phyloP scores from a whole-genome alignment of 2,888 invertebrate species.

The Synanthedon andrenaeformis region DNA sequence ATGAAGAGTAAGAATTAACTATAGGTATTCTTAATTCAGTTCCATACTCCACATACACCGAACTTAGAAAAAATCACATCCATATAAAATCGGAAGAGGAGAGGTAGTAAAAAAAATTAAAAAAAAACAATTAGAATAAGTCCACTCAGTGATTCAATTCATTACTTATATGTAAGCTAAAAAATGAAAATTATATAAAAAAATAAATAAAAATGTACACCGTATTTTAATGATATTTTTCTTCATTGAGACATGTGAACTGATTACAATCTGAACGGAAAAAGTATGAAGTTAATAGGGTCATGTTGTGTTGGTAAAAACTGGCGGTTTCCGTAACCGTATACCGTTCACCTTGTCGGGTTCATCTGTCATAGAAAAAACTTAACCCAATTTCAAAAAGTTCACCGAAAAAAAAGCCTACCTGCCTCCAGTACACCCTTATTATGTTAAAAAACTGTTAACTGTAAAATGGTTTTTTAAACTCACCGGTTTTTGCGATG shows the following conservation, averaged over 20 bases:
- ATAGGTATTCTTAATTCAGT: no score
- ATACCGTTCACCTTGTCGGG: constrained; percentile 59
- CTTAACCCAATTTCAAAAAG: constrained; percentile 61
- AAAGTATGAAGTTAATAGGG: constrained; percentile 53
- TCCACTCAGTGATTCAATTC: no score
- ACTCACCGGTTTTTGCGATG: constrained; percentile 31
- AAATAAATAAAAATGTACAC: neutral
- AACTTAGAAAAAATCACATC: no score
- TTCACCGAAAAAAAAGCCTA: constrained; percentile 40
- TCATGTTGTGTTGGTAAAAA: constrained; percentile 43
- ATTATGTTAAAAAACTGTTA: constrained; percentile 26
- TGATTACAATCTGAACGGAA: constrained; percentile 29
- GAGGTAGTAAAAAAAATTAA: no score
- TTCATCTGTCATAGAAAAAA: constrained; percentile 49
- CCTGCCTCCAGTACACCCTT: constrained; percentile 53
- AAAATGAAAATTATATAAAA: no score
- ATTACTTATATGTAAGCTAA: no score
- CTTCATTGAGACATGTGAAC: constrained; percentile 33
- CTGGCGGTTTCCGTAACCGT: constrained; percentile 61
- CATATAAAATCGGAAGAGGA: no score
- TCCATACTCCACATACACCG: no score
- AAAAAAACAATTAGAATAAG: no score
- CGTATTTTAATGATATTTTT: neutral
- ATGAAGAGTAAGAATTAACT: no score
- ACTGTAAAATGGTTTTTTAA: constrained; percentile 32